Evolutionary conservation across 2,113 vertebrate genomes (phyloP), one percentile per base, ranked within the genome.

Genomic region (Bucco capensis): DNA sequence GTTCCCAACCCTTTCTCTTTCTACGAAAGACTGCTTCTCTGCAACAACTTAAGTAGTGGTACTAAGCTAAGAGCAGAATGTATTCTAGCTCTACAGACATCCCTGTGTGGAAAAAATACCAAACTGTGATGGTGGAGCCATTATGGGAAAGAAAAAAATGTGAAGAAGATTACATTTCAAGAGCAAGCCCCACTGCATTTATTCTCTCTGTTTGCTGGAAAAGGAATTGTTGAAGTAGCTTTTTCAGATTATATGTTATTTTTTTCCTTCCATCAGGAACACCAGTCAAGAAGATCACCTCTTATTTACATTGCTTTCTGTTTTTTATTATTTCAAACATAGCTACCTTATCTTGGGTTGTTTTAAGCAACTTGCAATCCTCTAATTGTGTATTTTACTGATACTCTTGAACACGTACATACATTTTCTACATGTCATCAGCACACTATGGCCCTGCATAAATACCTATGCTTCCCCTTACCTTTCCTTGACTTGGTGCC

Each of bases 401-500:
- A 67, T 47, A 1, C 28, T 62, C 24, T 49, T 53, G 28, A 78
- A 75, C 33, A 50, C 19, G 22, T 22, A 49, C 47, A 74, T 33
- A 60, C 21, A 24, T 6, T 22, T 56, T 62, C 30, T 49, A 66
- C 66, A 86, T 57, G 15, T 5, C 49, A 60, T 11, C 53, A 60
- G 28, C 30, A 66, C 31, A 61, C 14, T 27, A 37, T 0, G 14
- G 21, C n/a, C n/a, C 8, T 74, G 13, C 11, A 56, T n/a, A n/a
- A n/a, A 57, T 3, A 38, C 7, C 61, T 3, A 38, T 24, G 24
- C 7, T 46, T 46, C n/a, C 30, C 51, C 93, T 95, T 95, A 98
- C 98, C 97, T 97, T 71, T 97, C 65, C 87, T 92, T 66, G 85
- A 62, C 57, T 54, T 80, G 56, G 8, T 56, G 24, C 46, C 30